Base-by-base conservation (phyloP, 2,113 vertebrate genomes). In the Hyaena hyaena region DNA sequence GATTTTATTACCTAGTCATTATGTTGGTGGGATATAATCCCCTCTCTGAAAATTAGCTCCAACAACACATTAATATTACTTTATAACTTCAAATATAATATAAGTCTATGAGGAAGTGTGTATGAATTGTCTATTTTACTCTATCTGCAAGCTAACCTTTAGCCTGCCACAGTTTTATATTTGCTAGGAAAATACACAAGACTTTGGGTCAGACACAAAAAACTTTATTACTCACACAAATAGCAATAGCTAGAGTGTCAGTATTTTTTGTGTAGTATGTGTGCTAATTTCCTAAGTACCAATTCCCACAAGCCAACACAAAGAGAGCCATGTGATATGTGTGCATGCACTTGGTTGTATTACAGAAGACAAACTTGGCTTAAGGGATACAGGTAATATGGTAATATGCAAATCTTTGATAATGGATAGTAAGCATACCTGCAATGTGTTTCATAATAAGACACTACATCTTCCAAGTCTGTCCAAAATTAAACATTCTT, bases 41-140 rank as follows among this genome's bases (percentile, higher is more conserved):
- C 4, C 1, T 65, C 26, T 82, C 61, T 74, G 48, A 87, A 97
- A 97, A 92, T 92, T 80, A 92, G 17, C 43, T 94, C 94, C 66
- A 83, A 87, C 9, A 79, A 74, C n/a, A 85, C 43, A 77, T 55
- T 50, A 55, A 81, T 81, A 84, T 66, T 48, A 65, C 89, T 92
- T 92, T 71, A 82, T 69, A 83, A 91, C 39, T 66, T 66, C 39
- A 71, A 28, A 89, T 58, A 92, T 61, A 84, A 39, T 26, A n/a
- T 26, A 3, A 15, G 14, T 84, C 31, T 74, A 68, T 55, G 2
- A 88, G 61, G 31, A 83, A 74, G 8, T 61, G 4, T 85, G 0
- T 69, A 31, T 74, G 10, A 73, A 48, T 24, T 43, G 14, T n/a
- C 53, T 95, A 68, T 68, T 71, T 82, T 61, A 58, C 31, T 50